Base-by-base conservation (phyloP, 2,888 invertebrate species). In the Mycalesis mineus region DNA sequence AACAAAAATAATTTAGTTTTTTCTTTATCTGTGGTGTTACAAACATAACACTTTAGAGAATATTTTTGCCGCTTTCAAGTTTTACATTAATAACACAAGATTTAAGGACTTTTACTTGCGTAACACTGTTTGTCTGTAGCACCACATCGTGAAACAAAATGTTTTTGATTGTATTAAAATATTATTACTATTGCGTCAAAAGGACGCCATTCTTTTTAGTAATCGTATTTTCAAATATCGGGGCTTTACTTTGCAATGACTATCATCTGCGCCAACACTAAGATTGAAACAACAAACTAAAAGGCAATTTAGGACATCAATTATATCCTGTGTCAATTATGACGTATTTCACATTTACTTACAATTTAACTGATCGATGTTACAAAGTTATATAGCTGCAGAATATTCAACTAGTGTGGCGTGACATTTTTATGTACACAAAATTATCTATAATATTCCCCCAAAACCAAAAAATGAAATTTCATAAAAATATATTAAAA, bases 401-500 rank as follows among this genome's bases (percentile, higher is more conserved):
- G 5, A 5, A 22, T 22, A 4, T 22, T 22, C 22, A 22, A 22
- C 22, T 5, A 22, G 5, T 22, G 3, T 5, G 3, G 5, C 22
- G 22, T 22, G 3, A 22, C 22, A 22, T 22, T 22, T 22, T 22
- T 22, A 22, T 22, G 5, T 4, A 22, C 22, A 5, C 22, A 22
- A 4, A 22, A 22, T 4, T 22, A 36, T 36, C 9, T 45, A 29
- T 17, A 11, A 55, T 47, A 48, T 47, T 22, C 33, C 45, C 42
- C 28, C 29, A 42, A 31, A 42, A 42, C 31, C 13, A 22, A 11
- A 4, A 11, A 36, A 39, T 39, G 22, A 37, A 52, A 57, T 45
- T 36, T 9, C 41, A 58, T 40, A 36, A 57, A 50, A 57, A 53
- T 14, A 33, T 48, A 55, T 31, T 41, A 31, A 65, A 65, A 51